Conservation (phyloP, 2,888 invertebrate species). For the Terebella lapidaria region DNA sequence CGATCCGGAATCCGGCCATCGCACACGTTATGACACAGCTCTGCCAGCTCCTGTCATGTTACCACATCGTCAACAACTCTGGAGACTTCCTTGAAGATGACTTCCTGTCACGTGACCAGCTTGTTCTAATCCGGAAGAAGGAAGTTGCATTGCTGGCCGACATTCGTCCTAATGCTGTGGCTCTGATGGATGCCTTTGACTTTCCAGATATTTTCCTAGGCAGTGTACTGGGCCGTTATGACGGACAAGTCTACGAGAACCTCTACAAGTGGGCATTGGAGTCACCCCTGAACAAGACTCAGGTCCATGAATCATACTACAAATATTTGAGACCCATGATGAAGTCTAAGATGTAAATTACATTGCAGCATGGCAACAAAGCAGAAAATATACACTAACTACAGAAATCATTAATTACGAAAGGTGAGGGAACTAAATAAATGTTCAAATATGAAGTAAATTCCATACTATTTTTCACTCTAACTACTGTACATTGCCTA, state of each 20-base stretch:
- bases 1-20: not conserved
- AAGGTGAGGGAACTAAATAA: too few species aligned
- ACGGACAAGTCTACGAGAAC: slow-evolving; percentile 55
- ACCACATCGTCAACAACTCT: not conserved
- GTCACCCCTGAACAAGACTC: slow-evolving; percentile 38
- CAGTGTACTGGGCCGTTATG: slow-evolving; percentile 52
- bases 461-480: too few species aligned
- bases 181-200: slow-evolving; percentile 87
- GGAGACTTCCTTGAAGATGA: slow-evolving; percentile 7
- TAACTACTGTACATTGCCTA: too few species aligned
- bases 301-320: not conserved
- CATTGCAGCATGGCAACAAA: too few species aligned
- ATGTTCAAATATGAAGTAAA: too few species aligned
- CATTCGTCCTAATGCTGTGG: slow-evolving; percentile 81
- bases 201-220: slow-evolving; percentile 44
- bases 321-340: not conserved
- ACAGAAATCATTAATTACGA: too few species aligned
- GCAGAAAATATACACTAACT: too few species aligned
- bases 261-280: slow-evolving; percentile 52
- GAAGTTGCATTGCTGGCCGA: slow-evolving; percentile 60
- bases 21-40: not conserved
- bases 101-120: slow-evolving; percentile 8
- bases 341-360: not conserved
- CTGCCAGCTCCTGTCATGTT: not conserved
- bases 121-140: slow-evolving; percentile 3